Percentiles rank a stretch among this genome's conserved stretches.
These are phyloP conservation scores for Mustelus asterias DNA, from an alignment of 2,113 vertebrate genomes.

Conservation along the genomic window DNA sequence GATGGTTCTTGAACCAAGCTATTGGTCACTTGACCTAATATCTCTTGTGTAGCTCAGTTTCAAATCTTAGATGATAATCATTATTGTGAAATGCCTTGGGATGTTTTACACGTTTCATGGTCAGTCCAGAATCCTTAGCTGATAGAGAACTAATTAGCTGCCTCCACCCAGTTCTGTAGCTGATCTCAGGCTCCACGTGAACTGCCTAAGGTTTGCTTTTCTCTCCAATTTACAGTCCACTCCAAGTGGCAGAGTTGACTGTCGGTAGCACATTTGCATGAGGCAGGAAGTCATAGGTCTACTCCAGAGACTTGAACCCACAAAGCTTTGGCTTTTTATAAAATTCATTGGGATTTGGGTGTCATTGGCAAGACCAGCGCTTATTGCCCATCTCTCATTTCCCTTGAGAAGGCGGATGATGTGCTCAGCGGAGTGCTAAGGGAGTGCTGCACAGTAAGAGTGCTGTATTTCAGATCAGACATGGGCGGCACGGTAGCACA, in stretches of 20 bases:
- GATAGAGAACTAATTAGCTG: not conserved
- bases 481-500: too few species aligned
- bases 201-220: not conserved
- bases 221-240: not conserved
- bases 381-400: not conserved
- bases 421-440: not conserved
- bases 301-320: not conserved
- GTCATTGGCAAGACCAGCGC: not conserved
- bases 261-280: not conserved
- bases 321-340: not conserved
- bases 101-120: not conserved
- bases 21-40: not conserved
- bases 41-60: not conserved
- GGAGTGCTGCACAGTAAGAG: not conserved
- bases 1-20: not conserved
- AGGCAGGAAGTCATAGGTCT: not conserved
- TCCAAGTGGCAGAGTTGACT: not conserved
- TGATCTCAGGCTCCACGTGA: not conserved
- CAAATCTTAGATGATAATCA: not conserved
- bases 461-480: not conserved
- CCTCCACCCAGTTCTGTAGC: not conserved
- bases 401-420: not conserved
- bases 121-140: not conserved
- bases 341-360: not conserved
- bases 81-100: not conserved